phyloP scores from a whole-genome alignment of 2,797 vertebrate species.

The Onychomys arenicola region DNA sequence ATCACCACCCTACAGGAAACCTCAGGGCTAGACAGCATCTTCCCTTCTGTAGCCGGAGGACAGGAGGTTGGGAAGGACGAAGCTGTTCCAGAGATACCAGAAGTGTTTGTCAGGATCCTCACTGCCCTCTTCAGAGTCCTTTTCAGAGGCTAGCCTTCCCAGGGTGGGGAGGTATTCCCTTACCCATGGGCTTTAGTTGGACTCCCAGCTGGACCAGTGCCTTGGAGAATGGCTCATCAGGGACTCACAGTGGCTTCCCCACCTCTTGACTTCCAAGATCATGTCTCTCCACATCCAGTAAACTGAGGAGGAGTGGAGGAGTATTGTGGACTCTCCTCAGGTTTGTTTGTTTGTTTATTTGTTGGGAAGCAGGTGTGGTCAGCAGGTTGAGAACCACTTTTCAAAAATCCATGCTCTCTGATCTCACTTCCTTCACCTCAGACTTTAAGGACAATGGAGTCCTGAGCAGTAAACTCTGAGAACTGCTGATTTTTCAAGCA shows the following conservation, averaged over 20 bases:
- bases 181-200: not conserved
- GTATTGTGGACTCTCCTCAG: not conserved
- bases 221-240: not conserved
- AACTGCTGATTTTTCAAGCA: not conserved
- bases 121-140: not conserved
- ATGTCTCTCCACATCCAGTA: not conserved
- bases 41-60: not conserved
- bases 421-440: constrained; percentile 1
- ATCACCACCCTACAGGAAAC: not conserved
- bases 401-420: not conserved
- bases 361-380: not conserved
- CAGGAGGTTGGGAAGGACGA: not conserved
- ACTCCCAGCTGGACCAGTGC: not conserved
- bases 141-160: not conserved
- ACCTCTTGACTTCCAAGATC: not conserved
- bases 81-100: not conserved
- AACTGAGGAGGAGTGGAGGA: not conserved
- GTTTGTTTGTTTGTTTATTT: too few species aligned
- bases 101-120: not conserved
- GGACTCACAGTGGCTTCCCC: not conserved
- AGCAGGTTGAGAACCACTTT: not conserved
- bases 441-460: constrained; percentile 31
- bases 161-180: not conserved
- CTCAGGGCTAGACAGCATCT: not conserved
- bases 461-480: not conserved